phyloP scores from a whole-genome alignment of 2,113 vertebrate species.

The Semnopithecus entellus region DNA sequence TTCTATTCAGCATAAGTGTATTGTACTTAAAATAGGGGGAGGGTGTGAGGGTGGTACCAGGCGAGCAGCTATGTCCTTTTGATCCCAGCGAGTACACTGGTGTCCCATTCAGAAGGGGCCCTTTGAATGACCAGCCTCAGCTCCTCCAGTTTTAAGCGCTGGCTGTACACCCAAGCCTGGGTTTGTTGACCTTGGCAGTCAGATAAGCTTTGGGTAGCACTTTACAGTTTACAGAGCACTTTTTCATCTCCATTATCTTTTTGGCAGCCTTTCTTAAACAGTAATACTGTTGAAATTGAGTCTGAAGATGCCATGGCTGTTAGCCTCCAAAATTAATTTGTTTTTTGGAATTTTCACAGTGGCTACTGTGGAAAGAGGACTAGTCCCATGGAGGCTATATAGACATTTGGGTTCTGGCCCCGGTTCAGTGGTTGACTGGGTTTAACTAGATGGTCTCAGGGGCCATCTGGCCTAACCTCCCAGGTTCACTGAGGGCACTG shows the following conservation, averaged over 20 bases:
- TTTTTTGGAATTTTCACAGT: slow-evolving; percentile 25
- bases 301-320: slow-evolving; percentile 56
- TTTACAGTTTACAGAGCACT: slow-evolving; percentile 44
- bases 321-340: slow-evolving; percentile 46
- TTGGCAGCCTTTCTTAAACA: slow-evolving; percentile 58
- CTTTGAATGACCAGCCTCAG: not conserved
- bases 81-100: not conserved
- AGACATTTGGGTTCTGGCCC: not conserved
- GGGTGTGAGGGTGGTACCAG: not conserved
- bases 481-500: not conserved
- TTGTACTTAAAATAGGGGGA: not conserved
- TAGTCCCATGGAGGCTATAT: not conserved
- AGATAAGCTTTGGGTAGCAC: slow-evolving; percentile 52
- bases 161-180: not conserved
- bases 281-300: slow-evolving; percentile 64
- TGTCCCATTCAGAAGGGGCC: not conserved
- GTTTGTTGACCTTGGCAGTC: slow-evolving; percentile 65
- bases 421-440: not conserved
- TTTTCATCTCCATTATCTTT: slow-evolving; percentile 64
- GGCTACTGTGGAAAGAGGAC: not conserved
- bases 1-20: not conserved
- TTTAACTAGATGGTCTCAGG: not conserved
- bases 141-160: not conserved
- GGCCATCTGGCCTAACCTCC: not conserved
- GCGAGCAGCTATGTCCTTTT: not conserved